These are phyloP conservation scores for Brevipalpus yothersi DNA, from an alignment of 1,140 invertebrate genomes.

Conservation along the genomic window DNA sequence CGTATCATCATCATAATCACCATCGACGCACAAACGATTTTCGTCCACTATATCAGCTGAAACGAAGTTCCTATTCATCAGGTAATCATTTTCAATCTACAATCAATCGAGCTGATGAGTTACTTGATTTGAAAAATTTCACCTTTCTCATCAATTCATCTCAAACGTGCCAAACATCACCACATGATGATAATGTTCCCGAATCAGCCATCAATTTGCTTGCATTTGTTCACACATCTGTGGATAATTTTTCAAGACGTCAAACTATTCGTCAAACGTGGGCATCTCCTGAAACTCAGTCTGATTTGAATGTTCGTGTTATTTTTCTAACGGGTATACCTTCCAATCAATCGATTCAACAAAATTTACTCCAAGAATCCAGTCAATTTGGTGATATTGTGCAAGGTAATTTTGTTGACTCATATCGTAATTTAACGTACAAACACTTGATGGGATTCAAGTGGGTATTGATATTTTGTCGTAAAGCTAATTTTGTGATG, in stretches of 20 bases:
- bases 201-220: not conserved
- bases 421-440: conserved; percentile 54
- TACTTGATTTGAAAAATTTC: not conserved
- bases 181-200: no score
- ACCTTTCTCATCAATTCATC: not conserved
- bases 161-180: not conserved
- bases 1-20: no score
- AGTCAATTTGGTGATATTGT: conserved; percentile 17
- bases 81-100: not conserved
- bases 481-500: conserved; percentile 36
- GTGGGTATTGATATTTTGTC: conserved; percentile 42
- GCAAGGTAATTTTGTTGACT: conserved; percentile 40
- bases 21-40: no score
- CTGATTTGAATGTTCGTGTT: conserved; percentile 12
- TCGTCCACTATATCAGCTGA: no score
- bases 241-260: conserved; percentile 19
- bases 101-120: not conserved
- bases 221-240: conserved; percentile 18
- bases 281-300: conserved; percentile 10
- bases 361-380: conserved; percentile 14
- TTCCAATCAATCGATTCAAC: not conserved
- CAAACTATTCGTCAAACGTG: conserved; percentile 19
- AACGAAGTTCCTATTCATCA: not conserved
- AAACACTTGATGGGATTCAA: conserved; percentile 64
- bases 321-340: conserved; percentile 17